Evolutionary conservation across 2,888 invertebrate species (phyloP).

Genomic region (Scelioninae gen. 2): DNA sequence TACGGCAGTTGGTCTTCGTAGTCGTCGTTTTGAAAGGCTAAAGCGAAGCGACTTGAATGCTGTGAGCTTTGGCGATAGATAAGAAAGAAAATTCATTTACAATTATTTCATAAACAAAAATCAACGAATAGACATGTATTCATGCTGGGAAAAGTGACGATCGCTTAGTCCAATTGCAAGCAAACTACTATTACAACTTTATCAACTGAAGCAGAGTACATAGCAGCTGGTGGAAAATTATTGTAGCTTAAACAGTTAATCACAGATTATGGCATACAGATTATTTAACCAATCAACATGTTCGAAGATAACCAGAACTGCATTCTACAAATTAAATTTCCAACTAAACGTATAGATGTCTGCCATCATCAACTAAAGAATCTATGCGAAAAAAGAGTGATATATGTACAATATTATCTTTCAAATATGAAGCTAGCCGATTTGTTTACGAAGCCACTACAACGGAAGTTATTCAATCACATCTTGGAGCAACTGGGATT

Average conservation of each 20-base stretch:
- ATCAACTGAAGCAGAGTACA: conserved; percentile 35
- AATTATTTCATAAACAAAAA: conserved; percentile 4
- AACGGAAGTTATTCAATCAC: conserved; percentile 10
- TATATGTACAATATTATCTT: conserved; percentile 25
- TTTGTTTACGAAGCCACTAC: conserved; percentile 29
- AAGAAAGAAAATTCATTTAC: conserved; percentile 27
- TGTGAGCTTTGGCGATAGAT: conserved; percentile 50
- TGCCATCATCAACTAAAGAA: conserved; percentile 25
- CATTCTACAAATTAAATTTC: conserved; percentile 1
- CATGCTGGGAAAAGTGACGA: conserved; percentile 19
- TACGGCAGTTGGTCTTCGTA: conserved; percentile 16
- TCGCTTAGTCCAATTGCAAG: conserved; percentile 55
- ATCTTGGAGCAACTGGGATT: not conserved
- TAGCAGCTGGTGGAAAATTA: conserved; percentile 21
- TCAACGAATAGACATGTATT: conserved; percentile 41
- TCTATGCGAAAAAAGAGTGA: conserved; percentile 11
- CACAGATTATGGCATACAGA: not conserved
- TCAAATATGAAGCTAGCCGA: conserved; percentile 33
- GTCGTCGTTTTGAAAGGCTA: conserved; percentile 13
- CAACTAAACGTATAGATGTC: conserved; percentile 39
- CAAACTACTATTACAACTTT: conserved; percentile 47
- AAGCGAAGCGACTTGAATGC: conserved; percentile 37
- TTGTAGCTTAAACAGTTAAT: conserved; percentile 20
- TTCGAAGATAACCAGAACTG: conserved; percentile 37
- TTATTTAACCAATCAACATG: not conserved